Evolutionary conservation across 2,113 vertebrate genomes (phyloP).

Genomic region (Colinus virginianus): DNA sequence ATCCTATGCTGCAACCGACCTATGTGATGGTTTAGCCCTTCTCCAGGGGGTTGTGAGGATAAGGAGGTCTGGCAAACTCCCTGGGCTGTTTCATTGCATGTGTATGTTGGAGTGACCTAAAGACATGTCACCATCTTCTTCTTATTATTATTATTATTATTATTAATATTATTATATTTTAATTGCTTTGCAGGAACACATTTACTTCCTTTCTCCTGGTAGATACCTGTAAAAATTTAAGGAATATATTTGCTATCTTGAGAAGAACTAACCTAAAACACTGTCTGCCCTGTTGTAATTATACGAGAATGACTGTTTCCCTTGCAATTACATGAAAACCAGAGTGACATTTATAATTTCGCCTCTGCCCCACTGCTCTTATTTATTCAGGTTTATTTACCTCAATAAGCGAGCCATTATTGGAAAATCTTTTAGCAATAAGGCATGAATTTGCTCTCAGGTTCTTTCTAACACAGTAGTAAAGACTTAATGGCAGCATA

Average conservation of each 20-base stretch:
- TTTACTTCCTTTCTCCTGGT: background rate
- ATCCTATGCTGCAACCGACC: background rate
- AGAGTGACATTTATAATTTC: constrained; percentile 43
- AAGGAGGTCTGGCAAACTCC: background rate
- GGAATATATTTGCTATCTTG: background rate
- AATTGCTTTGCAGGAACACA: accelerated
- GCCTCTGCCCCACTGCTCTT: background rate
- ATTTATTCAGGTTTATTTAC: constrained; percentile 60
- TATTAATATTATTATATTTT: background rate
- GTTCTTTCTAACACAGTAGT: constrained; percentile 59
- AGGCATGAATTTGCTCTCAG: constrained; percentile 39
- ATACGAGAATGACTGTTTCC: background rate
- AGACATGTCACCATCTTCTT: background rate
- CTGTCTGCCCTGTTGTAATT: background rate
- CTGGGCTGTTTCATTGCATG: background rate
- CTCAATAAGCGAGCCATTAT: constrained; percentile 10
- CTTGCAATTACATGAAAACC: background rate
- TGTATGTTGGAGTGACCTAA: background rate
- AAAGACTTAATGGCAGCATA: constrained; percentile 72
- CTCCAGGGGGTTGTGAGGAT: background rate
- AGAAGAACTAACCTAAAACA: background rate
- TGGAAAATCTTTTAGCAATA: constrained; percentile 32
- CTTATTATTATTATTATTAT: background rate
- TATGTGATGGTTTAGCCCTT: background rate
- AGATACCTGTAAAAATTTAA: background rate